These are phyloP conservation scores for Ceratoteleas bidentatus DNA, from an alignment of 1,140 invertebrate genomes.

Conservation along the genomic window DNA sequence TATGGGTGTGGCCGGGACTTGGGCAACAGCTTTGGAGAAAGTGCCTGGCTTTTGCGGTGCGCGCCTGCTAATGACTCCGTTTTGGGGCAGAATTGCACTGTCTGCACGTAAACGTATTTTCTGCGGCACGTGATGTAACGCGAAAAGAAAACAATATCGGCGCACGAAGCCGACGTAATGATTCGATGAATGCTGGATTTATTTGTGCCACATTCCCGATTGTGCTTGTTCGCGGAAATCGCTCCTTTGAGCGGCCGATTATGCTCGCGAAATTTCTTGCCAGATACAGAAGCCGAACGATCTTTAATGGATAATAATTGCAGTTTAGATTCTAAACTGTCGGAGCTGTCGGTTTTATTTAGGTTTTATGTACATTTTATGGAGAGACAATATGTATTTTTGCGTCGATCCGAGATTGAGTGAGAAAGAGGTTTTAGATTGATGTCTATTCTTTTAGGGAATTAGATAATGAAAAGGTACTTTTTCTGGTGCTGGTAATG, in stretches of 20 bases:
- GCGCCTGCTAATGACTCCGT: constrained; percentile 63
- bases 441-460: too few relatives aligned
- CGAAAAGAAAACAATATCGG: constrained; percentile 63
- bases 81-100: constrained; percentile 69
- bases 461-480: too few relatives aligned
- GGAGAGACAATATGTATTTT: too few relatives aligned
- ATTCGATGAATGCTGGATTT: constrained; percentile 39
- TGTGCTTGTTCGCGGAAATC: constrained; percentile 30
- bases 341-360: too few relatives aligned
- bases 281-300: not conserved
- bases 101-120: constrained; percentile 62
- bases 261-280: not conserved
- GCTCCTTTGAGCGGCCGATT: not conserved
- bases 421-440: too few relatives aligned
- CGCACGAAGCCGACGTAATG: constrained; percentile 19
- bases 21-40: constrained; percentile 68
- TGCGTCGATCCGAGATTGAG: too few relatives aligned
- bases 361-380: too few relatives aligned
- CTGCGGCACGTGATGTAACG: constrained; percentile 47
- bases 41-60: constrained; percentile 66
- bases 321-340: not conserved
- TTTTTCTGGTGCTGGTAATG: too few relatives aligned
- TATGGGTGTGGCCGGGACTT: constrained; percentile 59
- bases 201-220: constrained; percentile 17
- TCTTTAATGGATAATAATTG: not conserved